Evolutionary conservation across 2,113 vertebrate genomes (phyloP).

Genomic region (Brachypteracias leptosomus): DNA sequence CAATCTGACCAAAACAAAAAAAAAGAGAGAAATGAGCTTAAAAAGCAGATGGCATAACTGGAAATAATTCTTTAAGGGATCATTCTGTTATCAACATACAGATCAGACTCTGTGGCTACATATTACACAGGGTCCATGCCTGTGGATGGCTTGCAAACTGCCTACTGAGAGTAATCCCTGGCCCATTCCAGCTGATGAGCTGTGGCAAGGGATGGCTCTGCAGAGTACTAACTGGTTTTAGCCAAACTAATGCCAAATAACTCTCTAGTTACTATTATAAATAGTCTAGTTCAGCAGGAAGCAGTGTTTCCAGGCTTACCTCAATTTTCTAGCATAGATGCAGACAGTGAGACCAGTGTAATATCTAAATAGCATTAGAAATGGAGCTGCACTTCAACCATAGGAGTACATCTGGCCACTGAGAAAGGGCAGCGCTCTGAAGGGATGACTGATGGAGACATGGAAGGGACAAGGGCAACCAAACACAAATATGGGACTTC

Average conservation of each 20-base stretch:
- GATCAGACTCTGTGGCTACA: background rate
- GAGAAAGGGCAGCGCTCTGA: background rate
- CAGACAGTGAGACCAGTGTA: background rate
- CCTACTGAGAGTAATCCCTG: background rate
- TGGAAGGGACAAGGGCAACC: background rate
- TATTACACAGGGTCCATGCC: rapidly evolving
- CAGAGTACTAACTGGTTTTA: background rate
- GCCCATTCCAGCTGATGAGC: background rate
- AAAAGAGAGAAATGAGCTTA: background rate
- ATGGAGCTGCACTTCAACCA: background rate
- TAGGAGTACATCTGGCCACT: background rate
- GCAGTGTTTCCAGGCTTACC: background rate
- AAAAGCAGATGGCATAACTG: background rate
- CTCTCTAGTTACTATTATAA: background rate
- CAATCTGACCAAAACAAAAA: background rate
- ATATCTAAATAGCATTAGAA: background rate
- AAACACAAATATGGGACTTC: background rate
- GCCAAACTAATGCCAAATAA: background rate
- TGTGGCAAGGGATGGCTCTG: background rate
- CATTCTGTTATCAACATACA: background rate
- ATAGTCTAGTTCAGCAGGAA: background rate
- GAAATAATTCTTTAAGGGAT: background rate
- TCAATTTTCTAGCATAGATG: background rate
- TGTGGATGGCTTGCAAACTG: background rate
- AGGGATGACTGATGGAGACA: background rate